These are phyloP conservation scores for Clupea harengus DNA, from an alignment of 2,113 vertebrate genomes.

Conservation along the genomic window DNA sequence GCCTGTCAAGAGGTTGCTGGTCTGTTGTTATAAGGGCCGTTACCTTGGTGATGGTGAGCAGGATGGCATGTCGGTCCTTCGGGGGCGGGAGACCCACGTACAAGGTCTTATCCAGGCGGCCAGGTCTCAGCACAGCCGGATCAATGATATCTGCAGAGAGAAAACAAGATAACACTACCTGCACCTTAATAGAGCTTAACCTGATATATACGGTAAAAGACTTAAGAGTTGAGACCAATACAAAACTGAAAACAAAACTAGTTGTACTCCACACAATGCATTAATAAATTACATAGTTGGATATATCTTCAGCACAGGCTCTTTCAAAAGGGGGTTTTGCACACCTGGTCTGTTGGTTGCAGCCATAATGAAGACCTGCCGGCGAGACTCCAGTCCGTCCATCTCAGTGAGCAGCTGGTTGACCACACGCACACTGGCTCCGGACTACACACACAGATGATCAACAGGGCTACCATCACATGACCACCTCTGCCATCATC, in stretches of 20 bases:
- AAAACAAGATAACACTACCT: not conserved
- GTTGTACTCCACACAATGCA: not conserved
- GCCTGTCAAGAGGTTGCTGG: not conserved
- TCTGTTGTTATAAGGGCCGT: slow-evolving; percentile 20
- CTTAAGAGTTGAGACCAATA: not conserved
- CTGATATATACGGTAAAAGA: not conserved
- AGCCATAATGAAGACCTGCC: slow-evolving; percentile 95
- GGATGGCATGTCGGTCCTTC: slow-evolving; percentile 85
- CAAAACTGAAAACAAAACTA: not conserved
- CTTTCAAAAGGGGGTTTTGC: not conserved
- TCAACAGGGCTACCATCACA: not conserved
- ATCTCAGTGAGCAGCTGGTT: slow-evolving; percentile 98
- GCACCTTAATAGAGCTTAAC: not conserved
- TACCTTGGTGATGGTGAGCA: slow-evolving; percentile 92
- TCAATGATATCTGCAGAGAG: slow-evolving; percentile 86
- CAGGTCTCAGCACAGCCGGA: slow-evolving; percentile 88
- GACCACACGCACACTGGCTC: slow-evolving; percentile 88
- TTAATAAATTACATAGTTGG: not conserved
- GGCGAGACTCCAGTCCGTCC: slow-evolving; percentile 88
- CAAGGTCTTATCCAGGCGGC: slow-evolving; percentile 90
- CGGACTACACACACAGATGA: slow-evolving; percentile 71
- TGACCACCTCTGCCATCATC: not conserved
- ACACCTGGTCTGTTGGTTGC: slow-evolving; percentile 96
- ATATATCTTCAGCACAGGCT: not conserved
- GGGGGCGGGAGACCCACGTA: slow-evolving; percentile 90